Conservation (phyloP, 2,888 invertebrate species). For the Sarcophaga subvicina region DNA sequence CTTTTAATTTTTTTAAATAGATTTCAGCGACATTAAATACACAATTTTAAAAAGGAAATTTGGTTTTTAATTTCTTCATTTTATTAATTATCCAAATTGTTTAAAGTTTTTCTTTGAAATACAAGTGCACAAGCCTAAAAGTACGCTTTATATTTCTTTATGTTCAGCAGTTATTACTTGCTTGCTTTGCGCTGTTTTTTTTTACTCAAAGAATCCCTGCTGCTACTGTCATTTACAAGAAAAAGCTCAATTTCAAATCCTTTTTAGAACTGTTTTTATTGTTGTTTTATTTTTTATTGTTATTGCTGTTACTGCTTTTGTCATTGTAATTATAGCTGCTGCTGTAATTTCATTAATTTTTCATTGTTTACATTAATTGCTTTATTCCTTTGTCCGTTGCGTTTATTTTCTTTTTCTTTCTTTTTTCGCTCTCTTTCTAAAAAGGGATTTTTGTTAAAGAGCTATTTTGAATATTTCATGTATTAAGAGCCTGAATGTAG, state of each 20-base stretch:
- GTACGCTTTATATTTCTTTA: too few species aligned
- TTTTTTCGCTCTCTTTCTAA: background rate
- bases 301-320: background rate
- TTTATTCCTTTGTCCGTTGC: background rate
- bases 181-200: background rate
- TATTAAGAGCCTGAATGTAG: constrained; percentile 47
- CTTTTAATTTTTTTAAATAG: too few species aligned
- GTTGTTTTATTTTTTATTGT: background rate
- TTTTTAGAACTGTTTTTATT: background rate
- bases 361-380: constrained; percentile 57
- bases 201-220: background rate
- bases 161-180: background rate
- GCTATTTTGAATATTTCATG: constrained; percentile 16
- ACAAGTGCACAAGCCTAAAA: too few species aligned
- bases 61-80: too few species aligned
- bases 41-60: too few species aligned
- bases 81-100: too few species aligned
- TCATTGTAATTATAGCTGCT: constrained; percentile 32
- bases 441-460: too few species aligned
- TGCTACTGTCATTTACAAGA: too few species aligned
- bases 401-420: background rate
- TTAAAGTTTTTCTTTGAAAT: too few species aligned
- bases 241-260: background rate
- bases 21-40: too few species aligned
- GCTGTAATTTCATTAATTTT: constrained; percentile 49